Evolutionary conservation across 1,140 invertebrate species (phyloP).

Genomic region (Whitmania pigra): DNA sequence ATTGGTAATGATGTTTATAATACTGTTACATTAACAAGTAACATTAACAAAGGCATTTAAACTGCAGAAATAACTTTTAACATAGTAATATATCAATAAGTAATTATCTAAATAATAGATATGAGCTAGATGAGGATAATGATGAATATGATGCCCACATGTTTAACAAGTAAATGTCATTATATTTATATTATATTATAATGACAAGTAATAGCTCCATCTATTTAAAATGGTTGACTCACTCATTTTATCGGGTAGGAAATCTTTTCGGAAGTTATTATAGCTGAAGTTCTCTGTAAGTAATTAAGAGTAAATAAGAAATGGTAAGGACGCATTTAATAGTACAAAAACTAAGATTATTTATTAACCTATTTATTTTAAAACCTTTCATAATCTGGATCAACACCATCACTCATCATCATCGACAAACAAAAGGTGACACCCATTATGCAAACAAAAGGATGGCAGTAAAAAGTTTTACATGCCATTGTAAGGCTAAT

Average conservation of each 20-base stretch:
- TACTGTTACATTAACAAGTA: too few relatives aligned
- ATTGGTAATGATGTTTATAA: too few relatives aligned
- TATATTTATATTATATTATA: too few relatives aligned
- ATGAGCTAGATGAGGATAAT: neutral
- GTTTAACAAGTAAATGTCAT: too few relatives aligned
- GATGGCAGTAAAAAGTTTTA: too few relatives aligned
- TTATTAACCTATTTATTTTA: neutral
- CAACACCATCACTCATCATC: neutral
- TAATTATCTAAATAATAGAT: neutral
- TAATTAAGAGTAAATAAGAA: slow-evolving; percentile 17
- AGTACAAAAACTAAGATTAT: neutral
- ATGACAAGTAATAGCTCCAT: too few relatives aligned
- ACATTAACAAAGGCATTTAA: too few relatives aligned
- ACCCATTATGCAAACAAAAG: too few relatives aligned
- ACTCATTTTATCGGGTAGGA: slow-evolving; percentile 21
- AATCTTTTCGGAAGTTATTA: slow-evolving; percentile 33
- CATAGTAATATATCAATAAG: neutral
- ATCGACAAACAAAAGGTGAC: neutral
- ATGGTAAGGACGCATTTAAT: neutral
- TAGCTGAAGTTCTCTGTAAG: slow-evolving; percentile 39
- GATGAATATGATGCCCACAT: too few relatives aligned
- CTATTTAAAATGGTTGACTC: neutral
- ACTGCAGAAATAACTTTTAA: neutral
- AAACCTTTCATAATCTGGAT: neutral
- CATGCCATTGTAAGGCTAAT: too few relatives aligned